phyloP scores from a whole-genome alignment of 2,797 vertebrate species.

The Poeciliopsis gracilis region DNA sequence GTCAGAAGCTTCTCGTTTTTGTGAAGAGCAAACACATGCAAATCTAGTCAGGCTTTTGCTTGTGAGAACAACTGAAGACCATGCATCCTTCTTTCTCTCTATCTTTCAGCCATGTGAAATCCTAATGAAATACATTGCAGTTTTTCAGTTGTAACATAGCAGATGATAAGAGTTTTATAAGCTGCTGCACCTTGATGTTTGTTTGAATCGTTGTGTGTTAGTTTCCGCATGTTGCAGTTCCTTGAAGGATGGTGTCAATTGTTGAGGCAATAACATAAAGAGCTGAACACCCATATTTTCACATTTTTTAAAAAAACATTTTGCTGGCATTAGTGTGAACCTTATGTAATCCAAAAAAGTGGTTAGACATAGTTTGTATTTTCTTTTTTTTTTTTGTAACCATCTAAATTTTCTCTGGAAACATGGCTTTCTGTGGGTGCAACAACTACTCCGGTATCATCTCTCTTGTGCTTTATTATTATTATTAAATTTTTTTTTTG shows the following conservation, averaged over 20 bases:
- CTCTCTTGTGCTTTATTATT: conserved; percentile 18
- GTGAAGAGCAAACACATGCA: background rate
- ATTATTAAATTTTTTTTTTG: conserved; percentile 38
- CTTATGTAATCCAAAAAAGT: background rate
- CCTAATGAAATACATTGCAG: no score
- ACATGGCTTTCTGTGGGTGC: background rate
- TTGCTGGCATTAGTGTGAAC: conserved; percentile 7
- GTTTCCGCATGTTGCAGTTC: background rate
- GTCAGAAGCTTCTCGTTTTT: background rate
- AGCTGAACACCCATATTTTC: background rate
- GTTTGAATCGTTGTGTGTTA: background rate
- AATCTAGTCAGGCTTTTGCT: background rate
- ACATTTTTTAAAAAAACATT: background rate
- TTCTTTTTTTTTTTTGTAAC: background rate
- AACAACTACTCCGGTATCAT: conserved; percentile 2
- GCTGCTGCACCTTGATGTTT: background rate
- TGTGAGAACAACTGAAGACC: background rate
- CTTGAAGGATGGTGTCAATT: background rate
- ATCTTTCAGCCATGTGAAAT: background rate
- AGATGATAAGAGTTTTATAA: background rate
- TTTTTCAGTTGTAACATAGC: background rate
- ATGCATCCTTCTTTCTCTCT: background rate
- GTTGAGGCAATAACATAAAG: background rate
- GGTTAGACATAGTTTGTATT: no score
- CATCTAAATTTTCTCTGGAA: background rate